A percentile compares a stretch with the other conserved stretches of the same genome.
Conservation (phyloP, 1,140 invertebrate species). For the Sipha flava region DNA sequence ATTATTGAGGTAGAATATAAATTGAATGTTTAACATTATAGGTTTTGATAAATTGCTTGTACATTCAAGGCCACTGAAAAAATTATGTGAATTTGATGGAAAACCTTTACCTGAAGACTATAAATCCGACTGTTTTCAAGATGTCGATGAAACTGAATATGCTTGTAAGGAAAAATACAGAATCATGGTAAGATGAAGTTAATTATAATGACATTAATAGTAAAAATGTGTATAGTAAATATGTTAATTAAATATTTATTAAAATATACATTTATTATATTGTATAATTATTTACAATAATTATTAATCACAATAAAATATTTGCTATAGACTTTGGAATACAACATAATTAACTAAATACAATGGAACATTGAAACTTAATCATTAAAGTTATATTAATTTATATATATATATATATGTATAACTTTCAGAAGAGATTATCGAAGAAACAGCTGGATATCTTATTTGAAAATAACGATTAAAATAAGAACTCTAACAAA, state of each 20-base stretch:
- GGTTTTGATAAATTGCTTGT: conserved; percentile 58
- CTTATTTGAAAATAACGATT: conserved; percentile 30
- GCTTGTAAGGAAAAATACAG: conserved; percentile 74
- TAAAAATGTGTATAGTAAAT: too few species aligned
- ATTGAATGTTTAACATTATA: neutral
- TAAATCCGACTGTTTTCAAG: conserved; percentile 72
- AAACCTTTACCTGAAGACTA: conserved; percentile 61
- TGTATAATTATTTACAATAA: neutral
- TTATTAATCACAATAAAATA: neutral
- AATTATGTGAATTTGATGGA: conserved; percentile 68
- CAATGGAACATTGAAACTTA: conserved; percentile 2
- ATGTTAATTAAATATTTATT: neutral
- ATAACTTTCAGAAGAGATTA: conserved; percentile 26
- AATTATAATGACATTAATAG: too few species aligned
- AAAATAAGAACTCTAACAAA: conserved; percentile 35
- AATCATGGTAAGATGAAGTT: conserved; percentile 59
- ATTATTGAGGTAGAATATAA: neutral
- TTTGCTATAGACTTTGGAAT: neutral
- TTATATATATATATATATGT: neutral
- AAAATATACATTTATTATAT: neutral
- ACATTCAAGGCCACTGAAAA: conserved; percentile 58
- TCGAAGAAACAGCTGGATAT: conserved; percentile 22
- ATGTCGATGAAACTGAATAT: conserved; percentile 69
- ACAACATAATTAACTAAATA: neutral
- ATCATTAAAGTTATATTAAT: conserved; percentile 8